phyloP scores from a whole-genome alignment of 2,888 invertebrate species.

The Phania funesta region DNA sequence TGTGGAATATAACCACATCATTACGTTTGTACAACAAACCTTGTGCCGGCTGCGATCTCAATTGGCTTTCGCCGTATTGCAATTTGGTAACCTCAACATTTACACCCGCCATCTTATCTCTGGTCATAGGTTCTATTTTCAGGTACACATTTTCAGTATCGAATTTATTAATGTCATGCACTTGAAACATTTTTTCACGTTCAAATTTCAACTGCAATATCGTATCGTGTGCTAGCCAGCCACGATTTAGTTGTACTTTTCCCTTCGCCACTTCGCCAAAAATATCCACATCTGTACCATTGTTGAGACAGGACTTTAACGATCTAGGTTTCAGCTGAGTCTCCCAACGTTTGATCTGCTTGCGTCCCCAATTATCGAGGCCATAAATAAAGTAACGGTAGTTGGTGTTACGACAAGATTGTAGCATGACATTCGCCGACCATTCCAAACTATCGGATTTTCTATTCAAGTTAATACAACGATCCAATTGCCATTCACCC shows the following conservation, averaged over 20 bases:
- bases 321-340: slow-evolving; percentile 82
- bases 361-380: slow-evolving; percentile 74
- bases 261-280: slow-evolving; percentile 59
- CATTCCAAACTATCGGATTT: slow-evolving; percentile 80
- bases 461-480: slow-evolving; percentile 81
- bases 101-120: slow-evolving; percentile 68
- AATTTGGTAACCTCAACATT: slow-evolving; percentile 75
- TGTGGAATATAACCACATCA: slow-evolving; percentile 76
- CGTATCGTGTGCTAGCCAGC: slow-evolving; percentile 90
- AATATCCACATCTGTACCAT: slow-evolving; percentile 29
- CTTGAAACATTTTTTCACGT: slow-evolving; percentile 86
- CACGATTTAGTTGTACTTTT: slow-evolving; percentile 83
- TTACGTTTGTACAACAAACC: slow-evolving; percentile 74
- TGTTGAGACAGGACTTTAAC: slow-evolving; percentile 46
- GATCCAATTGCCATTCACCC: slow-evolving; percentile 86
- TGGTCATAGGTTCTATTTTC: slow-evolving; percentile 78
- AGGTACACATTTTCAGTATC: slow-evolving; percentile 79
- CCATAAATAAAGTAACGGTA: slow-evolving; percentile 78
- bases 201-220: slow-evolving; percentile 90
- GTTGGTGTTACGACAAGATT: slow-evolving; percentile 81
- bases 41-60: slow-evolving; percentile 72
- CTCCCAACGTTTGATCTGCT: slow-evolving; percentile 79
- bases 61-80: slow-evolving; percentile 73
- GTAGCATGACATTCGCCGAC: slow-evolving; percentile 84
- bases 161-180: slow-evolving; percentile 81